These are phyloP conservation scores for Beaufortia kweichowensis DNA, from an alignment of 2,113 vertebrate species.

Conservation along the genomic window DNA sequence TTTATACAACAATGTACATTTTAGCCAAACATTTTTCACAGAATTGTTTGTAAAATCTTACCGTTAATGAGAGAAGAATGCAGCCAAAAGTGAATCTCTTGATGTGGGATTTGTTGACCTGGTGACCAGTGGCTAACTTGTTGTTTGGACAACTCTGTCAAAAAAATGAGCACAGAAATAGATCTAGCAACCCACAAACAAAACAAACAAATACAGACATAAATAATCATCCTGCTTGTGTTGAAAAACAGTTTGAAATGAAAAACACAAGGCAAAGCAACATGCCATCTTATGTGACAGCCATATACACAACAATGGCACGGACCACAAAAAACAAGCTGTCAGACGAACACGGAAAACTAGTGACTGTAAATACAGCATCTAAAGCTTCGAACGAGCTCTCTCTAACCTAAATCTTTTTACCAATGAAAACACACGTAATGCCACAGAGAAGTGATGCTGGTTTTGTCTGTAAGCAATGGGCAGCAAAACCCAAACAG, in stretches of 20 bases:
- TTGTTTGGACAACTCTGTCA: conserved; percentile 92
- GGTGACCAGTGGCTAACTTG: conserved; percentile 77
- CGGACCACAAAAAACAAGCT: neutral
- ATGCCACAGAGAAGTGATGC: neutral
- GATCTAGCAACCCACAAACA: neutral
- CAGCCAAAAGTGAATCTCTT: conserved; percentile 95
- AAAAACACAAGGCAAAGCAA: neutral
- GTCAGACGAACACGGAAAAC: neutral
- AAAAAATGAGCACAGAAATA: neutral
- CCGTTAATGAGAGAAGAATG: conserved; percentile 89
- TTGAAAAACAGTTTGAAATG: neutral
- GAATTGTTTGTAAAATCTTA: conserved; percentile 71
- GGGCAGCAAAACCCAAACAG: conserved; percentile 35
- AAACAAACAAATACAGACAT: neutral
- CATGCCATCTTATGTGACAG: neutral
- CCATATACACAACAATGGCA: neutral
- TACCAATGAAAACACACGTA: neutral
- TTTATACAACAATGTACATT: too few relatives aligned
- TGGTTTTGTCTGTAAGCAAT: neutral
- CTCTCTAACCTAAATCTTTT: neutral
- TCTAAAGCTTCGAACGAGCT: neutral
- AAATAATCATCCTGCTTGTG: neutral
- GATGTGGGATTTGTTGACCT: conserved; percentile 85
- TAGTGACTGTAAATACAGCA: neutral
- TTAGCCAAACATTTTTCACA: neutral